Conservation (phyloP, 2,888 invertebrate species). For the Cerastis rubricosa region DNA sequence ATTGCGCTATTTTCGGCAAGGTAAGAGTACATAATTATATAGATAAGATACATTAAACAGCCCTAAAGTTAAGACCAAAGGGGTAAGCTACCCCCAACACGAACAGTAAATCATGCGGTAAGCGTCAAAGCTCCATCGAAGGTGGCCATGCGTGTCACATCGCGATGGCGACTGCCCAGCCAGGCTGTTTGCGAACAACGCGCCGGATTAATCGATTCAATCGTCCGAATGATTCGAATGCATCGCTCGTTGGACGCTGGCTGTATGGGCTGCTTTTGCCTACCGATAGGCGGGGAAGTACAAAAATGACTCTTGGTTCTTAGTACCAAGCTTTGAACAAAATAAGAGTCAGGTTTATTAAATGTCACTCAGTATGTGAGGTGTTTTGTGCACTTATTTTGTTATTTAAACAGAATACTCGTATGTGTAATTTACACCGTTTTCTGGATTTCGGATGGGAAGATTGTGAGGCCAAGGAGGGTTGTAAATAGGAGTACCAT, state of each 20-base stretch:
- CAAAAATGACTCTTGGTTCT: neutral
- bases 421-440: neutral
- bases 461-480: neutral
- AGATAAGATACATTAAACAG: constrained; percentile 4
- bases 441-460: neutral
- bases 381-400: neutral
- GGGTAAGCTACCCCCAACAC: constrained; percentile 26
- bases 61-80: constrained; percentile 24
- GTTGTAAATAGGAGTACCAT: neutral
- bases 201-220: constrained; percentile 83
- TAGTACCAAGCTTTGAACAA: neutral
- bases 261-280: constrained; percentile 32
- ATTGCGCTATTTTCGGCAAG: neutral
- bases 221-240: constrained; percentile 81
- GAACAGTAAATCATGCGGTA: constrained; percentile 55
- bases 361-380: no score
- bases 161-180: constrained; percentile 60
- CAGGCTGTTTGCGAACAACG: constrained; percentile 78
- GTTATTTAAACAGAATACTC: neutral
- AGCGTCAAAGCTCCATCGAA: constrained; percentile 62
- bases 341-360: neutral
- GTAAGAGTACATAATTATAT: no score
- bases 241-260: constrained; percentile 68
- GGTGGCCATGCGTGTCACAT: constrained; percentile 74
- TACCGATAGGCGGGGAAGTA: neutral